Evolutionary conservation across 2,888 invertebrate genomes (phyloP), one percentile per base, ranked within the genome.

Genomic region (Spatulosminthurus flaviceps): DNA sequence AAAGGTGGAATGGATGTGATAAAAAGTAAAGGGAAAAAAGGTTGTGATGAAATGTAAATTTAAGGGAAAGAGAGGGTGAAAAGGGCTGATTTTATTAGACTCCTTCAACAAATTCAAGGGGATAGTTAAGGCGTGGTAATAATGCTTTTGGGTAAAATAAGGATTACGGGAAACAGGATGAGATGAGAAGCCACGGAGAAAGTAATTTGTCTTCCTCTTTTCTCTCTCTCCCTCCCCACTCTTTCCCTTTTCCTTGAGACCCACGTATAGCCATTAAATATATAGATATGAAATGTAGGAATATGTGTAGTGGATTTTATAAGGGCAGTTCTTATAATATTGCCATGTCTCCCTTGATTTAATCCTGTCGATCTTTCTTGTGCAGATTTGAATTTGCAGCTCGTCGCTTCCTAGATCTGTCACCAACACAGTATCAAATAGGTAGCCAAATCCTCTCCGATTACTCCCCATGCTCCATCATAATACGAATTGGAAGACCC

Each of bases 331-430:
- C 51, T 28, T 43, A 74, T 19, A 60, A 21, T 74, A 61, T 61
- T 74, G 61, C 34, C n/a, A n/a, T 29, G 29, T n/a, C 74, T 61
- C 64, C 61, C 74, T 72, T 74, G 60, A 60, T 74, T 74, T 74
- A 74, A 74, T 74, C 74, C 74, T 60, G 74, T 28, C 74, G 61
- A 74, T 74, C 74, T 74, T 61, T 74, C 74, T 60, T 74, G 61
- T 61, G 60, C 29, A 61, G 61, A 74, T 74, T 74, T 74, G 74
- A 74, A 74, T 74, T 74, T 74, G 64, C 61, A 74, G 74, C 74
- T 74, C 74, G 60, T 34, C 61, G 29, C 61, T 61, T 61, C 74
- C 61, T 26, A 43, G 28, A 28, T 73, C 74, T 61, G 74, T 74
- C 74, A 74, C 74, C 74, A 60, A 24, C n/a, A n/a, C 61, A 74